A percentile compares a stretch with the other conserved stretches of the same genome.
These are phyloP conservation scores for Gastrophryne carolinensis DNA, from an alignment of 2,797 vertebrate genomes.

Conservation along the genomic window DNA sequence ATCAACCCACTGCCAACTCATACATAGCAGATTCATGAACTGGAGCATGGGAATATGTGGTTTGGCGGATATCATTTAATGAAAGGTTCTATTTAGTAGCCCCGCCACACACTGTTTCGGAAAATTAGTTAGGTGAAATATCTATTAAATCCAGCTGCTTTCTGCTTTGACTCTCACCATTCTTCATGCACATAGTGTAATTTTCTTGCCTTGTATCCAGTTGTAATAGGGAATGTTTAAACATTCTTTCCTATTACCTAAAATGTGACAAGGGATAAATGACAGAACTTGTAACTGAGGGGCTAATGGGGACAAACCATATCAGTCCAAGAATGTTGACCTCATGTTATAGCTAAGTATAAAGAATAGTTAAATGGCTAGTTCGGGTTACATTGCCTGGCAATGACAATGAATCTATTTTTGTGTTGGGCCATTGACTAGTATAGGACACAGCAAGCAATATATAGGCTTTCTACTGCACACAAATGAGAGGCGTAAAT, in stretches of 20 bases:
- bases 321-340: not conserved
- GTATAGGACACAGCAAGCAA: too few relatives aligned
- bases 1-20: not conserved
- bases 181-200: not conserved
- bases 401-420: too few relatives aligned
- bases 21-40: not conserved
- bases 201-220: not conserved
- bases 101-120: not conserved
- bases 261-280: slow-evolving; percentile 14
- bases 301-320: slow-evolving; percentile 20
- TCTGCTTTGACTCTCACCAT: not conserved
- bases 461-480: too few relatives aligned
- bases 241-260: slow-evolving; percentile 6
- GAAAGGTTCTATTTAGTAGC: not conserved
- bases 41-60: not conserved
- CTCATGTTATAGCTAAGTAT: slow-evolving; percentile 6
- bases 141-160: slow-evolving; percentile 13
- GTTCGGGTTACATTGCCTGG: slow-evolving; percentile 23
- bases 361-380: slow-evolving; percentile 22
- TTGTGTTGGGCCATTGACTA: too few relatives aligned
- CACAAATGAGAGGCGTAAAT: too few relatives aligned
- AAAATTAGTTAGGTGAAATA: not conserved
- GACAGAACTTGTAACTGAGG: slow-evolving; percentile 32
- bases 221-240: not conserved
- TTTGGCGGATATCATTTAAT: not conserved